Base-by-base conservation (phyloP, 2,888 invertebrate species). In the Pammene fasciana region DNA sequence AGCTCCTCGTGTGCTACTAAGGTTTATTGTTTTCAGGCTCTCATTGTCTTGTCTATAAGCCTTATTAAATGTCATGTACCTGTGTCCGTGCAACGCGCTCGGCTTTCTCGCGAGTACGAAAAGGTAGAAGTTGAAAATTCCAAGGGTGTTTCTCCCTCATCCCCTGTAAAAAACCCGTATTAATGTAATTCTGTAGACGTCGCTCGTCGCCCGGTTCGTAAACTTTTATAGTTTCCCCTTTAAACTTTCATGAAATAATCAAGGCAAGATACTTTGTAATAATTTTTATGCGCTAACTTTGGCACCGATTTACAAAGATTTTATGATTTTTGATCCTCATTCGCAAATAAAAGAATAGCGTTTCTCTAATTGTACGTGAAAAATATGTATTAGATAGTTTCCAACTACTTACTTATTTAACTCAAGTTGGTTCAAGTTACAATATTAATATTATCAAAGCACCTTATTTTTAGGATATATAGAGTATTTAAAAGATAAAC, bases 181-280 rank as follows among this genome's bases (percentile, higher is more conserved):
- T 86, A 65, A 70, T 81, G 76, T 73, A 76, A 86, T 83, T 86
- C 83, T 70, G 78, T 73, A 76, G 80, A 78, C 84, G 81, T 74
- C 74, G 73, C 73, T 73, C 78, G 79, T 74, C 80, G 73, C 78
- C 77, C 75, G 77, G 79, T 82, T 79, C 81, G 79, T 83, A 82
- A 84, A 87, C 82, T 87, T 86, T 86, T 85, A 87, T 88, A 88
- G 87, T 87, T 88, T 84, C 81, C 82, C 78, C 79, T 75, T 86
- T 78, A 82, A 86, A 86, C 81, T 87, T 87, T 85, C 81, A 83
- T 81, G 81, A 81, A 83, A 86, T 87, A 86, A 86, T 87, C 84
- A 85, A 84, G 84, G 81, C 79, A 72, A 76, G 76, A 83, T 82
- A 79, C 83, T 85, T 81, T 81, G 82, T 81, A 80, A 84, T 85